phyloP scores from a whole-genome alignment of 2,113 vertebrate genomes.

The Azemiops feae region DNA sequence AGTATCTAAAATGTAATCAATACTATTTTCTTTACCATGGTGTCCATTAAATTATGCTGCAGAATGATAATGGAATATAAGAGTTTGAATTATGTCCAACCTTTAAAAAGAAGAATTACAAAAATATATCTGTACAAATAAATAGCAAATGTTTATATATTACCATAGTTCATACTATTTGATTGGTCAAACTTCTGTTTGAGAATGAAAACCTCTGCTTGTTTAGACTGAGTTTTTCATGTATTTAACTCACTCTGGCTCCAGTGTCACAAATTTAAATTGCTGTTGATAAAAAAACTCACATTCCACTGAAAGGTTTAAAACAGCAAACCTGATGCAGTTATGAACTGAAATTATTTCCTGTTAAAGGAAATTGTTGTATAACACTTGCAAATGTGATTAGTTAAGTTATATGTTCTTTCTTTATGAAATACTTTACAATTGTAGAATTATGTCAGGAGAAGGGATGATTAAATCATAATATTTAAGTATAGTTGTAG shows the following conservation, averaged over 20 bases:
- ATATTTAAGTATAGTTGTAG: conserved; percentile 33
- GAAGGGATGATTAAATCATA: conserved; percentile 39
- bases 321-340: conserved; percentile 71
- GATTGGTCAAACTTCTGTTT: conserved; percentile 81
- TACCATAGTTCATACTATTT: conserved; percentile 84
- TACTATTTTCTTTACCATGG: conserved; percentile 2
- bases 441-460: conserved; percentile 27
- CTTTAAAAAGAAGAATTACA: conserved; percentile 27
- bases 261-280: conserved; percentile 92
- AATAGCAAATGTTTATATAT: conserved; percentile 65
- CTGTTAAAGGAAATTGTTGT: conserved; percentile 84
- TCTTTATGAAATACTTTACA: conserved; percentile 50
- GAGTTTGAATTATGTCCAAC: conserved; percentile 27
- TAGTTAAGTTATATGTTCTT: conserved; percentile 72
- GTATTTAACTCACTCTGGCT: conserved; percentile 91
- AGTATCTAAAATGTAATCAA: background rate
- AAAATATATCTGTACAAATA: conserved; percentile 33
- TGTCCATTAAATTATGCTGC: background rate
- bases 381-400: conserved; percentile 77
- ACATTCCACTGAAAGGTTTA: conserved; percentile 84
- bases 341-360: conserved; percentile 82
- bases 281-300: conserved; percentile 84
- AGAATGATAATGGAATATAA: background rate
- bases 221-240: conserved; percentile 91
- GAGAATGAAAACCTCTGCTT: conserved; percentile 85